Base-by-base conservation (phyloP, 2,888 invertebrate genomes). In the Gymnocheta viridis region DNA sequence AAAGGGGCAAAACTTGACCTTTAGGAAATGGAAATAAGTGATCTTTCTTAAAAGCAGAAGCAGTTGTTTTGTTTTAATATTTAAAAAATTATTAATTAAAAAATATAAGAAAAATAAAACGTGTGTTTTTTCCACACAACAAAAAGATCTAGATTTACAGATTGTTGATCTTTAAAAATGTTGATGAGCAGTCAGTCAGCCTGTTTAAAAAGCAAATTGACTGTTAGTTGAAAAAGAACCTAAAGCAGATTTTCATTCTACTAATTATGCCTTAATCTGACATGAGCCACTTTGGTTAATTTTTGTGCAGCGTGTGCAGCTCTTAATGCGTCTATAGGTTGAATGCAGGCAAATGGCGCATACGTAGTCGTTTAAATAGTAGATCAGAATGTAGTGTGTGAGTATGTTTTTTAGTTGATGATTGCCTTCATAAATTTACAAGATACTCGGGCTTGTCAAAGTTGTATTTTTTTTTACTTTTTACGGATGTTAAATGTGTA, bases 1-100 rank as follows among this genome's bases (percentile, higher is more conserved):
- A 88, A 87, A 87, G 81, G 86, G 85, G 85, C 86, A 80, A 86
- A 87, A 88, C 87, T 88, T 89, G 90, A 90, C 89, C 90, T 89
- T 87, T 51, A 67, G 54, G 86, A 86, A 86, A 86, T 85, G 85
- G 84, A 87, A 86, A 86, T 82, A 81, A 84, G 86, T 88, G 87
- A 89, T 88, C 89, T 87, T 86, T 44, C 56, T 56, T 10, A 27
- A 47, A 72, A 35, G 10, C 41, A 64, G 24, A 32, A 74, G 56
- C 80, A 84, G 77, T 77, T 84, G 83, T 67, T 83, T 76, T 77
- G 47, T 44, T 78, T 82, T 81, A 62, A 58, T 49, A 60, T 80
- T 73, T 49, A 14, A 58, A n/a, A 74, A 83, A 76, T 58, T 74
- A 70, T 82, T 64, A 56, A 67, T 70, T 66, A 64, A n/a, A 62